Percentiles rank a stretch among this genome's conserved stretches.
phyloP scores from a whole-genome alignment of 2,113 vertebrate genomes.

The Stegostoma tigrinum region DNA sequence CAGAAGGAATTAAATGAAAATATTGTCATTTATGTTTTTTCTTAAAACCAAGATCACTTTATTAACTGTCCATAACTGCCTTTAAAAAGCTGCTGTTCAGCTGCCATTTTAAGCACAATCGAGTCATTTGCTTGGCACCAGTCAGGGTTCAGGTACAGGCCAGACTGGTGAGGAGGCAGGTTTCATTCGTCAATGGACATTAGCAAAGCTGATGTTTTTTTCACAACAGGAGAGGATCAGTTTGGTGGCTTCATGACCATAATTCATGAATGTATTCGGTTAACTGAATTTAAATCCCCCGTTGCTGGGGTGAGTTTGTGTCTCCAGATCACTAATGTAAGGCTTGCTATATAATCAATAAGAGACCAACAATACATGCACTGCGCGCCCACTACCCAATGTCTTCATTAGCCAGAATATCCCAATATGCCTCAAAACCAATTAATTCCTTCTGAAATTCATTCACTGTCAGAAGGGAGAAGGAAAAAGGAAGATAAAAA shows the following conservation, averaged over 20 bases:
- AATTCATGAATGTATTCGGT: not conserved
- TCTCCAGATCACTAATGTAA: not conserved
- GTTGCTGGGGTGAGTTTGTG: not conserved
- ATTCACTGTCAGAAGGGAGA: not conserved
- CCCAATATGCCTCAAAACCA: not conserved
- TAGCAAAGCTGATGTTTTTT: not conserved
- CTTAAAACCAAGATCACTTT: not conserved
- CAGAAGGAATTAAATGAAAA: not conserved
- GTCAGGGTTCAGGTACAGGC: not conserved
- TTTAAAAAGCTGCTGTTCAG: not conserved
- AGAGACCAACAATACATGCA: no score
- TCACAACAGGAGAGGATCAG: no score
- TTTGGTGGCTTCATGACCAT: not conserved
- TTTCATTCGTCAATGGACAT: not conserved
- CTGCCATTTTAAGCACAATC: not conserved
- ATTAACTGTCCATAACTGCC: not conserved
- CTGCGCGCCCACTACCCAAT: not conserved
- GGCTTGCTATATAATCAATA: no score
- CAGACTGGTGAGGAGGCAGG: no score
- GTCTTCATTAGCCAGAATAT: not conserved
- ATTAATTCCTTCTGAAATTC: not conserved
- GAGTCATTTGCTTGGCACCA: not conserved
- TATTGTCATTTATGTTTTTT: not conserved
- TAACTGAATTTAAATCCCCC: not conserved
- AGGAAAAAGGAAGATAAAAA: not conserved